Conservation (phyloP, 2,888 invertebrate genomes). For the Chamaedrilus cognettii region DNA sequence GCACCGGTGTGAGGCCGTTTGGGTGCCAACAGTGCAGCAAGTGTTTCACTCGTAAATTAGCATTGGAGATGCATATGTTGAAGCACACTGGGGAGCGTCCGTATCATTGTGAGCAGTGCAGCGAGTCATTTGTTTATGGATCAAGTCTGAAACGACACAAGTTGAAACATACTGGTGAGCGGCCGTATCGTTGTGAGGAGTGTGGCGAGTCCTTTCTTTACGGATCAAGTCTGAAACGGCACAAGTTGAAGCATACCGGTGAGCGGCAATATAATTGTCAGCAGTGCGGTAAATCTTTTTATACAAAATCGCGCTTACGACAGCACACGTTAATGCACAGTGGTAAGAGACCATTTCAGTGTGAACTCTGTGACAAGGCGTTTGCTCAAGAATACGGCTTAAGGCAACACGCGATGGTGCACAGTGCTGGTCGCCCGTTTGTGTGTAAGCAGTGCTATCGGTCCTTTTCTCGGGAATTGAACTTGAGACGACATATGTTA, state of each 20-base stretch:
- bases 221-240: background rate
- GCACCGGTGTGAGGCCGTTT: conserved; percentile 7
- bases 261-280: background rate
- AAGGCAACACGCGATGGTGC: background rate
- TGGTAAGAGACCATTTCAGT: conserved; percentile 5
- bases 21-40: background rate
- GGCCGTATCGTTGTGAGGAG: no score
- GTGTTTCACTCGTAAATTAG: background rate
- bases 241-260: background rate
- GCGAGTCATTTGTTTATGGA: no score
- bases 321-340: background rate
- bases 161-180: no score
- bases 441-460: no score
- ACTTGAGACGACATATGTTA: no score
- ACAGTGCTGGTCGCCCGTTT: background rate
- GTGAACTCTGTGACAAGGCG: background rate
- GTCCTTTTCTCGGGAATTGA: no score
- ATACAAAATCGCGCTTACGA: background rate
- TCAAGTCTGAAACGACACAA: no score
- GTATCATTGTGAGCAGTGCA: conserved; percentile 3
- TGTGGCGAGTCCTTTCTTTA: background rate
- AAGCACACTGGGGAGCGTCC: conserved; percentile 3
- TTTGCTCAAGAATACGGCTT: background rate
- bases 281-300: conserved; percentile 1
- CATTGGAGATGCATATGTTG: background rate